These are phyloP conservation scores for Columbina picui DNA, from an alignment of 2,113 vertebrate species.

Conservation along the genomic window DNA sequence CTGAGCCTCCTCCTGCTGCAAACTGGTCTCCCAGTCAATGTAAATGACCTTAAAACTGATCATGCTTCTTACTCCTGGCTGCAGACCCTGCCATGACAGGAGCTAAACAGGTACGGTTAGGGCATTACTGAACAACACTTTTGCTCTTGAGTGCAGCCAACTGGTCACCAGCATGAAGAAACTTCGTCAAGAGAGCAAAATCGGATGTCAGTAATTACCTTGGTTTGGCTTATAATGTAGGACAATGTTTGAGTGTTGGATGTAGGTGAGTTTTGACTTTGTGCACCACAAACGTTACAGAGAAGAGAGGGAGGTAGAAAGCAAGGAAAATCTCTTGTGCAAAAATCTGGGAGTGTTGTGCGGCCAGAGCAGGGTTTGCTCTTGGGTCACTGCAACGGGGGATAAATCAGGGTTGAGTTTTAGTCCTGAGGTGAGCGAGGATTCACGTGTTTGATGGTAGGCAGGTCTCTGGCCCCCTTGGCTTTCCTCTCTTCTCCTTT, in stretches of 20 bases:
- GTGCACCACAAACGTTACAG: background rate
- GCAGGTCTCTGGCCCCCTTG: background rate
- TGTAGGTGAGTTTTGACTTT: background rate
- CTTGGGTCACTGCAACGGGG: background rate
- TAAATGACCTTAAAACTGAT: no score
- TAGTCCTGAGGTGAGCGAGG: background rate
- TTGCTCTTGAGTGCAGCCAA: background rate
- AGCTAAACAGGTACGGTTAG: background rate
- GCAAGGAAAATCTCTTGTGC: background rate
- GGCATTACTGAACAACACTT: background rate
- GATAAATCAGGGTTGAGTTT: background rate
- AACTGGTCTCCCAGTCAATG: background rate
- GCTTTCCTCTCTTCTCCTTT: background rate
- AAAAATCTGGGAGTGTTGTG: background rate
- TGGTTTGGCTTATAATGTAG: background rate
- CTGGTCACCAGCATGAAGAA: background rate
- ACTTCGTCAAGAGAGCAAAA: background rate
- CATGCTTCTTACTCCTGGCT: background rate
- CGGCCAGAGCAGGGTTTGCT: background rate
- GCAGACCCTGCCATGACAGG: background rate
- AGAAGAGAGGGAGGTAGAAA: background rate
- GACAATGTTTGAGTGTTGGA: background rate
- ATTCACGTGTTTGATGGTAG: accelerated
- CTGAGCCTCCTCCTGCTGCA: background rate
- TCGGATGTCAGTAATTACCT: no score